These are phyloP conservation scores for Lottia gigantea DNA, from an alignment of 2,888 invertebrate genomes.

Conservation along the genomic window DNA sequence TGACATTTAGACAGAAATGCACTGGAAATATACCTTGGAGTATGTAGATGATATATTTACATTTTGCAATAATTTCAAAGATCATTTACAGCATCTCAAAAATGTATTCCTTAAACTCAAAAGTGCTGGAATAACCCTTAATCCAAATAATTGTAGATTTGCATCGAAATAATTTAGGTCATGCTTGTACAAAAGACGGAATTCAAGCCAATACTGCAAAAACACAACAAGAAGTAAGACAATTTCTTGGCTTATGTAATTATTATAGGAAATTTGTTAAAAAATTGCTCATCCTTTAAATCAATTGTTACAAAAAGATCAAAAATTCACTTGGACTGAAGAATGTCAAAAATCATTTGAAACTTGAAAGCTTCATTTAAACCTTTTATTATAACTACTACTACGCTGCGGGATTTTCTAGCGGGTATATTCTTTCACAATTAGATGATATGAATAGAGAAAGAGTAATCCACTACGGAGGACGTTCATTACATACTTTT, in stretches of 20 bases:
- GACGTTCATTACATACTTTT: slow-evolving; percentile 25
- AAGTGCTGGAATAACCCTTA: slow-evolving; percentile 33
- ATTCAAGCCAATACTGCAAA: too few relatives aligned
- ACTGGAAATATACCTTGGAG: slow-evolving; percentile 35
- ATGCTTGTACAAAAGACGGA: too few relatives aligned
- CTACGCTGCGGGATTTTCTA: slow-evolving; percentile 29
- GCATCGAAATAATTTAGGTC: slow-evolving; percentile 26
- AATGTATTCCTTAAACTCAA: slow-evolving; percentile 28
- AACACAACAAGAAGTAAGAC: too few relatives aligned
- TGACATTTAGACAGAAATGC: slow-evolving; percentile 27
- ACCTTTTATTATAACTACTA: slow-evolving; percentile 27
- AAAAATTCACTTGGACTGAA: slow-evolving; percentile 31
- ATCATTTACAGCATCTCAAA: slow-evolving; percentile 29
- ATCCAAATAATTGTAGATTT: slow-evolving; percentile 37
- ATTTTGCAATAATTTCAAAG: slow-evolving; percentile 29
- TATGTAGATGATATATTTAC: slow-evolving; percentile 42
- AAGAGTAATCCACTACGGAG: slow-evolving; percentile 34
- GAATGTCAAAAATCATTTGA: slow-evolving; percentile 29
- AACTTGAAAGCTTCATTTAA: slow-evolving; percentile 20
- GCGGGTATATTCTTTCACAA: slow-evolving; percentile 31
- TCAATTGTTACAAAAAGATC: slow-evolving; percentile 26
- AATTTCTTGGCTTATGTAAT: too few relatives aligned
- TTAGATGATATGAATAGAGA: slow-evolving; percentile 25
- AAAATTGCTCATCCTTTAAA: slow-evolving; percentile 32
- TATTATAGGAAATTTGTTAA: slow-evolving; percentile 31